Conservation (phyloP, 2,113 vertebrate species). For the Myotis davidii region DNA sequence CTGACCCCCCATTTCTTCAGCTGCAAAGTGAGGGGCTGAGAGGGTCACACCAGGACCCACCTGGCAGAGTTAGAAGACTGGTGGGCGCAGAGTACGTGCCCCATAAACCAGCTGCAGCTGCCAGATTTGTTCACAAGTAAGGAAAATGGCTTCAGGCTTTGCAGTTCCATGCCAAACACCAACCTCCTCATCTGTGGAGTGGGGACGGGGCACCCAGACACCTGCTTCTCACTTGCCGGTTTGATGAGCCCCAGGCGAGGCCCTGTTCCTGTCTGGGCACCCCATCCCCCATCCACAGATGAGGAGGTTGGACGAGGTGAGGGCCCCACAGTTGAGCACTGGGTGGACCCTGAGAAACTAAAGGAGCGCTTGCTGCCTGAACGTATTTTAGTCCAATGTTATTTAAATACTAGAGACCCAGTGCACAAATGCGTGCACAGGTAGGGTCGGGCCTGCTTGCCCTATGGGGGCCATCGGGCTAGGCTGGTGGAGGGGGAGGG, state of each 20-base stretch:
- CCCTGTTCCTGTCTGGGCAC: accelerated
- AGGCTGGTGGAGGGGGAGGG: no score
- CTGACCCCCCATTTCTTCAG: not conserved
- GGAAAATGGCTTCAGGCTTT: not conserved
- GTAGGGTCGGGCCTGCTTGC: no score
- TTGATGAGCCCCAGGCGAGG: accelerated
- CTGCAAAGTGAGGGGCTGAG: not conserved
- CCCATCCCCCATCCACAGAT: not conserved
- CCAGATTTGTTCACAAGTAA: not conserved
- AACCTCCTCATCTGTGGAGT: no score
- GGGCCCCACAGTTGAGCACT: not conserved
- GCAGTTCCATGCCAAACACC: not conserved
- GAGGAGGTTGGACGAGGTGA: not conserved
- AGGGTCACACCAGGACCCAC: accelerated
- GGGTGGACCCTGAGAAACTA: not conserved
- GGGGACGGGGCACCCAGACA: no score
- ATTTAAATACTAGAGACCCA: not conserved
- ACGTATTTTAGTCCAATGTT: not conserved
- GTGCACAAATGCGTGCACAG: no score
- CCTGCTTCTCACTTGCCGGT: not conserved
- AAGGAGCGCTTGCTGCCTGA: accelerated
- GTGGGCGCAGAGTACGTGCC: not conserved
- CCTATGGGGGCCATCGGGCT: no score
- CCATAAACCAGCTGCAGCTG: not conserved
- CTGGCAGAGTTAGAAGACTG: not conserved